These are phyloP conservation scores for Sipha maydis DNA, from an alignment of 2,888 invertebrate species.

Conservation along the genomic window DNA sequence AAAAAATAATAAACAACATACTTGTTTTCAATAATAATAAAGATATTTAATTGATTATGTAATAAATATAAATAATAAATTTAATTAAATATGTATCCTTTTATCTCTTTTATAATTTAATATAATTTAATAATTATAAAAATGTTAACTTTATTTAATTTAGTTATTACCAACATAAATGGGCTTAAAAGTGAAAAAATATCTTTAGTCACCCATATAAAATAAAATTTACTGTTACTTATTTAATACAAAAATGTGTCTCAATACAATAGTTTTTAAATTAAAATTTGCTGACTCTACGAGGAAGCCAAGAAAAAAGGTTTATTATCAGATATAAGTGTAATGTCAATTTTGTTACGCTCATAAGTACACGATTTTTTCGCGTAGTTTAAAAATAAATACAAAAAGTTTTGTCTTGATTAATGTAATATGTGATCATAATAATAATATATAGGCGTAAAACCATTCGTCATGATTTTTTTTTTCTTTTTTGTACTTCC, in stretches of 20 bases:
- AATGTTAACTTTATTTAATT: not conserved
- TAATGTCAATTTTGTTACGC: not conserved
- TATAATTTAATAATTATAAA: too few relatives aligned
- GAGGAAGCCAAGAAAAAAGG: not conserved
- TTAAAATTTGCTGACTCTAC: not conserved
- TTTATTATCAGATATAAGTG: not conserved
- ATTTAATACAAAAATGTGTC: slow-evolving; percentile 23
- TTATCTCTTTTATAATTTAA: too few relatives aligned
- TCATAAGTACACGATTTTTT: not conserved
- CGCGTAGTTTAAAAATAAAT: not conserved
- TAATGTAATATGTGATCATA: slow-evolving; percentile 30
- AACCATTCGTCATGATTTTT: slow-evolving; percentile 31
- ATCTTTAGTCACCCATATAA: not conserved
- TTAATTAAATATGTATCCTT: too few relatives aligned
- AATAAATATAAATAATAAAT: too few relatives aligned
- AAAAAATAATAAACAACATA: not conserved
- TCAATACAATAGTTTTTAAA: not conserved
- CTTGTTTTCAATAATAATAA: not conserved
- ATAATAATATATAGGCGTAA: not conserved
- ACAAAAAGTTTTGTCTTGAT: slow-evolving; percentile 42
- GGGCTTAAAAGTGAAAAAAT: not conserved
- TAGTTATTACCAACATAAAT: not conserved
- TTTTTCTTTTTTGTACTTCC: not conserved
- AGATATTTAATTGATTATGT: too few relatives aligned
- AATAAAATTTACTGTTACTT: not conserved